Conservation (phyloP, 2,113 vertebrate species). For the Mystacornis crossleyi region DNA sequence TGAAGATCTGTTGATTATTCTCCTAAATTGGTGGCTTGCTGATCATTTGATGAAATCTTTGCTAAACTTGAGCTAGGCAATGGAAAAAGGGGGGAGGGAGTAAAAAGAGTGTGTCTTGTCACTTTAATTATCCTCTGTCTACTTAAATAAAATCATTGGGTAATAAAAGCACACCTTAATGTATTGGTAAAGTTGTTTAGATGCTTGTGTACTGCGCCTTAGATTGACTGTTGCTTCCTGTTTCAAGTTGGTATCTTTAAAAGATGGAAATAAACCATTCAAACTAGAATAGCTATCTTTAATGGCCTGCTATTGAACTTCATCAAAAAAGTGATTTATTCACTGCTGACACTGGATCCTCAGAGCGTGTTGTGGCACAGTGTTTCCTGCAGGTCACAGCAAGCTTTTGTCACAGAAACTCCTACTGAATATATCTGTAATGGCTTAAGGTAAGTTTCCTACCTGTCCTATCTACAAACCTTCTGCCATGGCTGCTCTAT, state of each 20-base stretch:
- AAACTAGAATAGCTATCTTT: not conserved
- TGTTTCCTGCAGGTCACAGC: not conserved
- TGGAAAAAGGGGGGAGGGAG: rapidly evolving
- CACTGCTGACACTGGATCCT: not conserved
- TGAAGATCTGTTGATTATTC: not conserved
- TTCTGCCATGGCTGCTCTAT: not conserved
- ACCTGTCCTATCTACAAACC: not conserved
- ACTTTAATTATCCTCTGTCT: slow-evolving; percentile 6
- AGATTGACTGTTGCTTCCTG: not conserved
- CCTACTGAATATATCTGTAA: not conserved
- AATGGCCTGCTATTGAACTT: not conserved
- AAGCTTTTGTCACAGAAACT: not conserved
- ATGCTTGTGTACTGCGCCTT: not conserved
- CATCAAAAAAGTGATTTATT: not conserved
- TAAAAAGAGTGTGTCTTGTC: not conserved
- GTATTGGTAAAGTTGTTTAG: not conserved
- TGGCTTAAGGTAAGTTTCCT: not conserved
- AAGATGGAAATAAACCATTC: not conserved
- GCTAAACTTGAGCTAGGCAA: not conserved
- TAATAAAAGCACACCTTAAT: slow-evolving; percentile 22
- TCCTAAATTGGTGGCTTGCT: not conserved
- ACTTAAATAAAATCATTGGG: not conserved
- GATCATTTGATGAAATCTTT: not conserved
- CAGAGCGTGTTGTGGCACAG: not conserved
- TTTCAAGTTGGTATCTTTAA: not conserved